Conservation (phyloP, 1,140 invertebrate species). For the Octopus sinensis region DNA sequence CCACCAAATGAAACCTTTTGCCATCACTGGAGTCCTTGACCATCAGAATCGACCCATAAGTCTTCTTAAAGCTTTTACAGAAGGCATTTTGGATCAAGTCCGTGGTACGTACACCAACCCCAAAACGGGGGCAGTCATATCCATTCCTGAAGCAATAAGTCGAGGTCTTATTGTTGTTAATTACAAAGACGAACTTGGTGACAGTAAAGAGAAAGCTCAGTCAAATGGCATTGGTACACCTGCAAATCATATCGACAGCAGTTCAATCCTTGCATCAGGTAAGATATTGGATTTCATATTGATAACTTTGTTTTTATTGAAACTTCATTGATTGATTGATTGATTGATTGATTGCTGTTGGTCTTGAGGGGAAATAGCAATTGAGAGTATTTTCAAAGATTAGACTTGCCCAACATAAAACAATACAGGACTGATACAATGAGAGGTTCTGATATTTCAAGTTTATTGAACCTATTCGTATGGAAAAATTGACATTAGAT, state of each 20-base stretch:
- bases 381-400: no score
- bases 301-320: no score
- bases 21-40: conserved; percentile 70
- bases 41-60: conserved; percentile 76
- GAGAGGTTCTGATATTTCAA: no score
- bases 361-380: no score
- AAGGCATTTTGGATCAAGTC: conserved; percentile 76
- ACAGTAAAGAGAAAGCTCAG: neutral
- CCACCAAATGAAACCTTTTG: conserved; percentile 34
- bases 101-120: conserved; percentile 71
- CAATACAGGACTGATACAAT: no score
- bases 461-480: no score
- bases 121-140: conserved; percentile 72
- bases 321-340: no score
- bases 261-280: conserved; percentile 38
- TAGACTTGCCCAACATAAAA: no score
- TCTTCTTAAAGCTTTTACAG: conserved; percentile 78
- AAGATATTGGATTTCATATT: neutral
- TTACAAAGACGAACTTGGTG: conserved; percentile 37
- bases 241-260: conserved; percentile 28
- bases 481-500: no score
- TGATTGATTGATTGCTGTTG: no score
- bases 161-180: conserved; percentile 68
- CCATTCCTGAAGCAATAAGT: conserved; percentile 77
- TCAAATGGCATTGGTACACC: neutral